Percentiles rank a stretch among this genome's conserved stretches.
Evolutionary conservation across 2,888 invertebrate species (phyloP).

Genomic region (Mactromeris polynyma): DNA sequence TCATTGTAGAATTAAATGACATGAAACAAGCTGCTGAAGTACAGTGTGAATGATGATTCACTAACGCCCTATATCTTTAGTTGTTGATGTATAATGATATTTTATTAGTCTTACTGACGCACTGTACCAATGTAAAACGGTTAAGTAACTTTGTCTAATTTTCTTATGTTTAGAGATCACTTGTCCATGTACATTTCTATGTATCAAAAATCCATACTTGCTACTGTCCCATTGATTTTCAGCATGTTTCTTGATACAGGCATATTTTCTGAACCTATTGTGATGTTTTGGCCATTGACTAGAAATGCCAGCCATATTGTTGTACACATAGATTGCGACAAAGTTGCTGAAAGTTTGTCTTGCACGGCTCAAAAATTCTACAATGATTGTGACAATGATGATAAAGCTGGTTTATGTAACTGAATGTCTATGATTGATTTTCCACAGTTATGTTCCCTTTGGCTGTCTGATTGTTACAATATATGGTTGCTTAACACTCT

Average conservation of each 20-base stretch:
- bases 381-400: background rate
- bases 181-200: background rate
- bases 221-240: too few relatives aligned
- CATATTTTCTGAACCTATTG: too few relatives aligned
- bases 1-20: too few relatives aligned
- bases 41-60: conserved; percentile 22
- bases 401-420: background rate
- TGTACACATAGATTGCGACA: background rate
- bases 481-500: too few relatives aligned
- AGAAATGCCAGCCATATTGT: background rate
- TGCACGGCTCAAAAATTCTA: background rate
- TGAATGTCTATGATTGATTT: background rate
- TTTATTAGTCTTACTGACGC: conserved; percentile 28
- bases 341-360: too few relatives aligned
- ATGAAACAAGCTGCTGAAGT: too few relatives aligned
- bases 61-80: conserved; percentile 39
- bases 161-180: too few relatives aligned
- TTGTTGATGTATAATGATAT: conserved; percentile 21
- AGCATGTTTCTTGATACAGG: too few relatives aligned
- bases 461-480: conserved; percentile 12
- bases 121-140: too few relatives aligned
- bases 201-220: too few relatives aligned
- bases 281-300: too few relatives aligned
- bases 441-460: background rate
- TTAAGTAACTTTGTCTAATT: too few relatives aligned